Percentiles rank a stretch among this genome's conserved stretches.
Evolutionary conservation across 1,140 invertebrate genomes (phyloP).

Genomic region (Pissodes strobi): DNA sequence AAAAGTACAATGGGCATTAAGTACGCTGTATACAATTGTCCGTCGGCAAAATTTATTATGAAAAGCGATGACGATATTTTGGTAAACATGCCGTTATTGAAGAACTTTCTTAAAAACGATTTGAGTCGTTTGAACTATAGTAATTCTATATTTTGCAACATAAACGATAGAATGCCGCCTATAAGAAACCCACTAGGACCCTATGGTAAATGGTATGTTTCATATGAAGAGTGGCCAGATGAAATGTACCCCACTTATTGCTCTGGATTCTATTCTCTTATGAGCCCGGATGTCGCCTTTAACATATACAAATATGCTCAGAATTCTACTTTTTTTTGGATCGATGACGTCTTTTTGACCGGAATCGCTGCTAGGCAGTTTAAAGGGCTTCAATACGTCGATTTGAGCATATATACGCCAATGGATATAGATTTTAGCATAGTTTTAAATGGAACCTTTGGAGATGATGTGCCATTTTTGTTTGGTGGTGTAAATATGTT

Average conservation of each 20-base stretch:
- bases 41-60: constrained; percentile 69
- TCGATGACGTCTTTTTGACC: constrained; percentile 82
- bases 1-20: constrained; percentile 83
- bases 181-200: constrained; percentile 66
- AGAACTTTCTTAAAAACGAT: constrained; percentile 63
- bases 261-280: constrained; percentile 73
- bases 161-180: constrained; percentile 56
- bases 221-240: constrained; percentile 66
- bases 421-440: background rate
- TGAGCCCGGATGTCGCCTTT: constrained; percentile 70
- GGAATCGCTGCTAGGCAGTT: constrained; percentile 68
- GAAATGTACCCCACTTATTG: constrained; percentile 69
- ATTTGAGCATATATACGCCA: constrained; percentile 49
- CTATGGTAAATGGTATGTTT: constrained; percentile 72
- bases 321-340: constrained; percentile 68
- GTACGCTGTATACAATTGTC: constrained; percentile 73
- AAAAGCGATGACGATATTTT: constrained; percentile 82
- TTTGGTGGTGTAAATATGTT: constrained; percentile 39
- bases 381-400: constrained; percentile 62
- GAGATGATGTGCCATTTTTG: constrained; percentile 34
- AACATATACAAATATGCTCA: constrained; percentile 53
- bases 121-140: constrained; percentile 61
- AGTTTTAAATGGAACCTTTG: constrained; percentile 15
- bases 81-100: constrained; percentile 69
- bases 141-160: constrained; percentile 63